Base-by-base conservation (phyloP, 2,888 invertebrate genomes). In the Allacma fusca region DNA sequence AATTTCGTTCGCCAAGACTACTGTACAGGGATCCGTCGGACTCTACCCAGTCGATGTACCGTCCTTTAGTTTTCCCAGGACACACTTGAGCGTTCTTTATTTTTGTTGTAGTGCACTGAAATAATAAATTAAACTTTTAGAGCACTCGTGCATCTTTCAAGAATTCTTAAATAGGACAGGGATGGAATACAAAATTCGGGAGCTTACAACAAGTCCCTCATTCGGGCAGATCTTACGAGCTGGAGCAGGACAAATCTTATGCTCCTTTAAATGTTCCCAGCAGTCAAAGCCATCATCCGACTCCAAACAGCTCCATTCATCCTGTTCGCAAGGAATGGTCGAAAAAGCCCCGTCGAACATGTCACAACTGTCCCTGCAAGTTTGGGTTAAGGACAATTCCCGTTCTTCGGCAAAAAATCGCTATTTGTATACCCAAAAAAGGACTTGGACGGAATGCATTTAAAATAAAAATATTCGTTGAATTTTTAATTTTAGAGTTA, bases 291-390 rank as follows among this genome's bases (percentile, higher is more conserved):
- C 77, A 19, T 75, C 70, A 59, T 79, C 79, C 44, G 68, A 67
- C 29, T 77, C 79, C 43, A 79, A 74, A 21, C 77, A 79, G 4
- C 50, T 28, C 77, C 77, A 77, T 28, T 77, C 71, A 7, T 77
- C 77, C 12, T 68, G 40, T 50, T 68, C 71, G 43, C 79, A 79
- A 12, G 77, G 77, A 16, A 77, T 73, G 24, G 74, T 69, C 0
- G 79, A 79, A 34, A 59, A 79, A n/a, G 74, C 79, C 0, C 79
- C 75, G 26, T 79, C 79, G 43, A 75, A 77, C 62, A 79, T 13
- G 44, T 77, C 79, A 64, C 79, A 79, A 50, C 71, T 77, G 29
- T 79, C 77, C 16, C 77, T 77, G 57, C 79, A 79, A 21, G 79
- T 77, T 50, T 77, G 68, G 7, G 79, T 79, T 5, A 79, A 24